Evolutionary conservation across 2,113 vertebrate genomes (phyloP).

Genomic region (Tetrao urogallus): DNA sequence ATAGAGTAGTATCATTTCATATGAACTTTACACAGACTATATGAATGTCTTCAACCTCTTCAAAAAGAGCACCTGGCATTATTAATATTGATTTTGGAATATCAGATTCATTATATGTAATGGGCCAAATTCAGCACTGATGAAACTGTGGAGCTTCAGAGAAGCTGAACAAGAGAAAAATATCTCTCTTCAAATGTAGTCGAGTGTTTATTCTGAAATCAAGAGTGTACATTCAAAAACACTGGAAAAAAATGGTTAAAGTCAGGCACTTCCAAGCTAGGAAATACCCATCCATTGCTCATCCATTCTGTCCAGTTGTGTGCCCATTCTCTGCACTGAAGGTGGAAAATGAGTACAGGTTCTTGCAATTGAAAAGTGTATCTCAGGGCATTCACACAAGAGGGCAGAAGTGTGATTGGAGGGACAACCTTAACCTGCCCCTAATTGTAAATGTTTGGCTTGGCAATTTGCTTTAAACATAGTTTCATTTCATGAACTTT

Average conservation of each 20-base stretch:
- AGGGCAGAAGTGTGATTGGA: slow-evolving; percentile 59
- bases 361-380: slow-evolving; percentile 23
- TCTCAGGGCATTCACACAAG: slow-evolving; percentile 52
- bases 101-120: slow-evolving; percentile 26
- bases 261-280: background rate
- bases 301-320: background rate
- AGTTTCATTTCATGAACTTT: slow-evolving; percentile 18
- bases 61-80: background rate
- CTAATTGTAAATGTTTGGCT: slow-evolving; percentile 14
- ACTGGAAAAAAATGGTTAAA: background rate
- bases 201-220: slow-evolving; percentile 13
- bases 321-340: background rate
- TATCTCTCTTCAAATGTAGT: background rate
- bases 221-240: background rate
- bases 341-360: background rate
- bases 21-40: slow-evolving; percentile 39
- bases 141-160: slow-evolving; percentile 7
- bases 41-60: slow-evolving; percentile 35
- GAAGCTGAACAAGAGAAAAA: background rate
- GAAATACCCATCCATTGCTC: background rate
- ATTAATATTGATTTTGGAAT: slow-evolving; percentile 68
- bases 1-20: background rate
- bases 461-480: slow-evolving; percentile 14
- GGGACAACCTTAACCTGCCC: slow-evolving; percentile 3
- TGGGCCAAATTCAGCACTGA: background rate